Percentiles rank a stretch among this genome's conserved stretches.
These are phyloP conservation scores for Stenurella melanura DNA, from an alignment of 2,888 invertebrate genomes.

Conservation along the genomic window DNA sequence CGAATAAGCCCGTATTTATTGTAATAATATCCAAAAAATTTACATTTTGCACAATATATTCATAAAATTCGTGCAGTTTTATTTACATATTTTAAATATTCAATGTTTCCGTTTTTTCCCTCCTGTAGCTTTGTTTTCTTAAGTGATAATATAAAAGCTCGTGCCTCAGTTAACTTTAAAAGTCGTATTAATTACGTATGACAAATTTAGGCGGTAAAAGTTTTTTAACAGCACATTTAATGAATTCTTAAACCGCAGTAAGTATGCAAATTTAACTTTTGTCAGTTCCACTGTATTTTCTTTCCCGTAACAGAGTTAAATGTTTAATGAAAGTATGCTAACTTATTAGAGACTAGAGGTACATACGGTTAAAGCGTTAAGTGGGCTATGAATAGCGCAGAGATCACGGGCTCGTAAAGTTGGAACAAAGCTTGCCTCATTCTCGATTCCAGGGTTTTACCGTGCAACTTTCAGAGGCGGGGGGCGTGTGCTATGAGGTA, in stretches of 20 bases:
- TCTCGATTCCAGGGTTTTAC: conserved; percentile 50
- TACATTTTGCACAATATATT: neutral
- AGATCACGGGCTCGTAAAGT: conserved; percentile 60
- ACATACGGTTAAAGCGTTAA: conserved; percentile 55
- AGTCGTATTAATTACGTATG: conserved; percentile 13
- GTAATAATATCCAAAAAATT: neutral
- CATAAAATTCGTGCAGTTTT: neutral
- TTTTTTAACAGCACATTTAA: conserved; percentile 9
- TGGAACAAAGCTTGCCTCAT: conserved; percentile 58
- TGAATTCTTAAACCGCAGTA: conserved; percentile 13
- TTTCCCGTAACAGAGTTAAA: neutral
- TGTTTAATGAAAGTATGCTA: conserved; percentile 36
- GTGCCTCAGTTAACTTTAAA: neutral
- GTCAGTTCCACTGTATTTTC: conserved; percentile 2
- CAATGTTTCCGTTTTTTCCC: conserved; percentile 10
- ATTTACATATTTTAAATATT: neutral
- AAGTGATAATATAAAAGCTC: conserved; percentile 9
- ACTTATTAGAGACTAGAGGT: conserved; percentile 43
- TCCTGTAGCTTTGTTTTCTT: conserved; percentile 1
- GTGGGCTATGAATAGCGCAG: conserved; percentile 62
- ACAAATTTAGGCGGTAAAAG: conserved; percentile 7
- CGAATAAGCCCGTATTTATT: neutral
- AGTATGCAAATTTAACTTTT: conserved; percentile 15
- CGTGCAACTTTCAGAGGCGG: conserved; percentile 12
- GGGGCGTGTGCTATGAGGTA: neutral